Percentiles rank a stretch among this genome's conserved stretches.
These are phyloP conservation scores for Oenanthe melanoleuca DNA, from an alignment of 2,113 vertebrate species.

Conservation along the genomic window DNA sequence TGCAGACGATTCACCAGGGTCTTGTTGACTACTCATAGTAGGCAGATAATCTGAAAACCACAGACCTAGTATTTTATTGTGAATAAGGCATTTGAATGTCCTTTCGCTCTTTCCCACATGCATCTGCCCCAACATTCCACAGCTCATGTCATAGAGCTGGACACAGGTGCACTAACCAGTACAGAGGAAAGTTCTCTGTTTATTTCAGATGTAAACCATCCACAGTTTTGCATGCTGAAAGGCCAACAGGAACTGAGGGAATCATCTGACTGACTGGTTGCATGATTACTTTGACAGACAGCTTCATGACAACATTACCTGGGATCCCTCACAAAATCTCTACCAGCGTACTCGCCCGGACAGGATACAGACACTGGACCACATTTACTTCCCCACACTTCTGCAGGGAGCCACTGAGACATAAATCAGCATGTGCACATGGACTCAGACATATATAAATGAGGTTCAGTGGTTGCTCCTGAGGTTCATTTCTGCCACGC, in stretches of 20 bases:
- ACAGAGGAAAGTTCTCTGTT: neutral
- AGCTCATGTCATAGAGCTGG: neutral
- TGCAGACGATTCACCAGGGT: neutral
- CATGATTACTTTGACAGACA: neutral
- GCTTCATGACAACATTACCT: neutral
- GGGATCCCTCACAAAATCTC: neutral
- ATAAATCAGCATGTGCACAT: neutral
- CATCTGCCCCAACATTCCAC: neutral
- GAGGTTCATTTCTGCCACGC: neutral
- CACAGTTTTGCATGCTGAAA: slow-evolving; percentile 19
- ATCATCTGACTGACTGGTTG: neutral
- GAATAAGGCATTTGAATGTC: neutral
- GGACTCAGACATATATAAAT: neutral
- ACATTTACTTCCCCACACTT: neutral
- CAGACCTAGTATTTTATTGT: neutral
- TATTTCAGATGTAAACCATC: neutral
- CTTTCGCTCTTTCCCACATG: neutral
- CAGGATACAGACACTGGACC: neutral
- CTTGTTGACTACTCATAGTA: neutral
- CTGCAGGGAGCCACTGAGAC: neutral
- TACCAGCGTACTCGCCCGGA: rapidly evolving
- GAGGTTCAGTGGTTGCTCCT: neutral
- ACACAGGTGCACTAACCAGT: neutral
- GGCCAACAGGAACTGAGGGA: neutral
- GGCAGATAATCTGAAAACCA: neutral